Evolutionary conservation across 2,888 invertebrate genomes (phyloP), one percentile per base, ranked within the genome.

Genomic region (Tetropium fuscum): DNA sequence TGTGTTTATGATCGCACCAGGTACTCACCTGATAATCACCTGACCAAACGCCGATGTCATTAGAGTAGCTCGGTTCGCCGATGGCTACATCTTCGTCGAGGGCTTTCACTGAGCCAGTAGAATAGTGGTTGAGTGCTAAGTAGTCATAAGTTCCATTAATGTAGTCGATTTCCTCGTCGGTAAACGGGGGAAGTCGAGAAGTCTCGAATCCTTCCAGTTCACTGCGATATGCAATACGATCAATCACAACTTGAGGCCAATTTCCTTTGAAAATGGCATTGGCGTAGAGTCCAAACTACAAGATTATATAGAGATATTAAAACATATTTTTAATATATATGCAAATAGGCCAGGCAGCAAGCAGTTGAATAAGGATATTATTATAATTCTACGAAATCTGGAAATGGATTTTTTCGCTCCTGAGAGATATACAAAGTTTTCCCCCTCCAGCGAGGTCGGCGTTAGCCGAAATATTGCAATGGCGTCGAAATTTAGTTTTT

Each of bases 51-150:
- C 67, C 85, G 84, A 18, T 74, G 75, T 85, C 85, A 8, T 27
- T 25, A 6, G 34, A 48, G 10, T 40, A 61, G 43, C 61, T 66
- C 4, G 61, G 61, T n/a, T 1, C 22, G 2, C 55, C 59, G 25
- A 53, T 55, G 2, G 57, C 48, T 6, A 32, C 43, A n/a, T n/a
- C n/a, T 13, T 61, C 64, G 0, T 10, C 20, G n/a, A 53, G 45
- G n/a, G 55, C 60, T n/a, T 47, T 48, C 84, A 81, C 83, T 70
- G 88, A 69, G 64, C 82, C 80, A 0, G 88, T 84, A 0, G 90
- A 88, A 74, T 94, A 94, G 58, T 89, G 86, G 75, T 94, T 94
- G 3, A 93, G 76, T 0, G 91, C 92, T 49, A 93, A 83, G 78
- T 89, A 92, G 75, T 94, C 93, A 1, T 84, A 83, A 0, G 91